Evolutionary conservation across 2,113 vertebrate genomes (phyloP), one percentile per base, ranked within the genome.

Genomic region (Daubentonia madagascariensis): DNA sequence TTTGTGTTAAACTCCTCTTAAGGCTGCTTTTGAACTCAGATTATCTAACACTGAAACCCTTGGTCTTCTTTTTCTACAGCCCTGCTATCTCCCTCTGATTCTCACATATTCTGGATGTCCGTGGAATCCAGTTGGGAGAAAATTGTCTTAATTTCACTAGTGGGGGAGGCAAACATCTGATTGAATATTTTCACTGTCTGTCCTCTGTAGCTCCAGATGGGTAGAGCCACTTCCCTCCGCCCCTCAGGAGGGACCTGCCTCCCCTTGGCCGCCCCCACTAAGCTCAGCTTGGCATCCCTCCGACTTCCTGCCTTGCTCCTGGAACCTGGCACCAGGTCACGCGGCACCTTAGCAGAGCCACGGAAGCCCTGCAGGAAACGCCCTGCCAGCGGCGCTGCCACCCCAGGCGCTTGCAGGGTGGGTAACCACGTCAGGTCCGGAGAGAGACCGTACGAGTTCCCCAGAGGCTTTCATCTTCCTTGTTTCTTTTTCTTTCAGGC

Each of bases 381-480:
- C 17, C 65, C 40, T 8, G 16, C 1, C 3, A n/a, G 25, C 3
- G 0, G 25, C 22, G 22, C 5, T 52, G 6, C 57, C 8, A 17
- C 0, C 7, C 30, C 23, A 25, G 37, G 13, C 37, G 45, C 35
- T 72, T 6, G 32, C 40, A 22, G 48, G 43, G 6, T 50, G 86
- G 84, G 18, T 3, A 32, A 16, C 6, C 9, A 17, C n/a, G 13
- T 0, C 7, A 61, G 13, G 23, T 30, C 43, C 23, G 30, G 22
- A 75, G 45, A 75, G 70, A 35, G 35, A 43, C 0, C 13, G 6
- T 9, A 48, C 20, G 43, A 30, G 37, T 23, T 8, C 37, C 30
- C 28, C 45, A 61, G 14, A 65, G 40, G 68, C 18, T 45, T 48
- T 22, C 85, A 2, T 28, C 67, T 52, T 75, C 45, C 43, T 73